Evolutionary conservation across 2,113 vertebrate genomes (phyloP).

Genomic region (Gopherus flavomarginatus): DNA sequence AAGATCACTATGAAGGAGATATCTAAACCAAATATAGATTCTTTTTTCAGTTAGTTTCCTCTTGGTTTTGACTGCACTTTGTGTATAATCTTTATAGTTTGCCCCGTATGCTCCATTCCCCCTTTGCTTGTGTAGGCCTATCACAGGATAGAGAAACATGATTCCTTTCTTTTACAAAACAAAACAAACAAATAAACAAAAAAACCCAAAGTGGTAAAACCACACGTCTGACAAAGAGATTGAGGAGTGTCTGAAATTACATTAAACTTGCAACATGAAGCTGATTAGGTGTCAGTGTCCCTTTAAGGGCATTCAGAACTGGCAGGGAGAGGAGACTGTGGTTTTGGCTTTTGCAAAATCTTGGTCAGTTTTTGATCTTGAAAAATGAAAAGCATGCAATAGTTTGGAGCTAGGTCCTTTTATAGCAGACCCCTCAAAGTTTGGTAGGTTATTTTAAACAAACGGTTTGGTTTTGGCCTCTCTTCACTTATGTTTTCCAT

Average conservation of each 20-base stretch:
- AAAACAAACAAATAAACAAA: too few relatives aligned
- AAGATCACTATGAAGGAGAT: not conserved
- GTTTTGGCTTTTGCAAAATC: not conserved
- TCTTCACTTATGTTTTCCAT: slow-evolving; percentile 33
- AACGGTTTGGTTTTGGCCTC: not conserved
- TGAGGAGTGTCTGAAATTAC: not conserved
- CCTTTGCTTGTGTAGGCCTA: not conserved
- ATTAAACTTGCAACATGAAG: not conserved
- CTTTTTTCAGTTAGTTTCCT: not conserved
- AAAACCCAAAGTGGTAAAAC: not conserved
- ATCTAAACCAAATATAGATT: not conserved
- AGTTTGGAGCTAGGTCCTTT: not conserved
- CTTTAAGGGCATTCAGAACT: slow-evolving; percentile 4
- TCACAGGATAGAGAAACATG: not conserved
- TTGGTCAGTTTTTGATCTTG: not conserved
- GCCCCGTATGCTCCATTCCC: not conserved
- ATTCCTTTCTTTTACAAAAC: not conserved
- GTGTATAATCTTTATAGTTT: not conserved
- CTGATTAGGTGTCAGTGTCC: not conserved
- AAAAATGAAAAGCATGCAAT: slow-evolving; percentile 23
- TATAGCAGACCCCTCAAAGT: not conserved
- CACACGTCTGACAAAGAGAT: not conserved
- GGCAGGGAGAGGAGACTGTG: not conserved
- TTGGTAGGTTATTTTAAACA: slow-evolving; percentile 17
- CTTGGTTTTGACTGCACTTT: not conserved